Base-by-base conservation (phyloP, 53 echinoderm and acorn worm species). In the Luidia sarsii region DNA sequence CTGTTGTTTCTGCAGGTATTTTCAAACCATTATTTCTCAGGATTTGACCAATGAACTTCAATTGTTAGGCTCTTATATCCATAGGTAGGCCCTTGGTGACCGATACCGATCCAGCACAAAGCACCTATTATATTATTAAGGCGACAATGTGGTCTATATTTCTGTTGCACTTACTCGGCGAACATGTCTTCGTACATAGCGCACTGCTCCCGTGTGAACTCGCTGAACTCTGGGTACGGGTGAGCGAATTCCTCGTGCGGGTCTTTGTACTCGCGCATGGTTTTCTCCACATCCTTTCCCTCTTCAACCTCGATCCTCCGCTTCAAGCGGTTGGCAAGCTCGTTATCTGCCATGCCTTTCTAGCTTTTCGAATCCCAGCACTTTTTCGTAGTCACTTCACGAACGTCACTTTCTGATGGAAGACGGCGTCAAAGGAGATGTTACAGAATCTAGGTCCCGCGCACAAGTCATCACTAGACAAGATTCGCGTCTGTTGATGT, bases 191-290 rank as follows among this genome's bases (percentile, higher is more conserved):
- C 92, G 41, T 65, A 91, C 48, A 24, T 48, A 34, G 59, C 72
- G 49, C 92, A 91, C 22, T 91, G 92, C 19, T 91, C 92, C 39
- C 92, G 19, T 22, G 92, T 66, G 57, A 91, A 91, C 64, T 91
- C 92, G 34, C 92, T 91, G 51, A 91, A 91, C 82, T 91, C 92
- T 39, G 92, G 92, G 66, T 91, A 91, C n/a, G 92, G 92, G 21
- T 91, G 92, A 1, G 92, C 92, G 51, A 91, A 91, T 50, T 88
- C 92, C 2, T 85, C 82, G 2, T 81, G 71, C 1, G 92, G 92
- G 36, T 91, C 92, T 22, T 33, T 55, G 29, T 91, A 87, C 6
- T 88, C 81, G 8, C 66, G 59, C 82, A 80, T 91, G 28, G 63
- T 85, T 49, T 81, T 59, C 1, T 68, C 85, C 38, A 50, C 50